A percentile compares a stretch with the other conserved stretches of the same genome.
Conservation (phyloP, 2,888 invertebrate genomes). For the Caradrina kadenii region DNA sequence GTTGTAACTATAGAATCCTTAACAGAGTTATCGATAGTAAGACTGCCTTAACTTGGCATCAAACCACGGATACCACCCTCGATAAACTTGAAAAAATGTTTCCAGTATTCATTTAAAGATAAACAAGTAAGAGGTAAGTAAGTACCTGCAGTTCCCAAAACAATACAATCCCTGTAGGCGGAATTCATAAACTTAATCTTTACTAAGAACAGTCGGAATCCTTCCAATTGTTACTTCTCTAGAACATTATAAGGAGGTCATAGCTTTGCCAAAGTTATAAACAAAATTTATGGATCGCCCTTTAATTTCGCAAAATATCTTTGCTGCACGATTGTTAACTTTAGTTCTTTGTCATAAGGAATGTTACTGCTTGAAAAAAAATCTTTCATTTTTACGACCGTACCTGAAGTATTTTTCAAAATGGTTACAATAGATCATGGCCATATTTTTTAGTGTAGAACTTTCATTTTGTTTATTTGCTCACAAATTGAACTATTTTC, state of each 20-base stretch:
- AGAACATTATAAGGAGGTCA: conserved; percentile 18
- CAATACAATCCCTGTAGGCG: background rate
- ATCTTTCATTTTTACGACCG: conserved; percentile 30
- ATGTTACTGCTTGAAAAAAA: conserved; percentile 5
- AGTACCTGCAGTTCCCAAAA: conserved; percentile 3
- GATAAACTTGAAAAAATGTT: too few relatives aligned
- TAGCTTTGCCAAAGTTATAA: conserved; percentile 38
- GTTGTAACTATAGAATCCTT: too few relatives aligned
- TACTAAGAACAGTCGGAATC: conserved; percentile 23
- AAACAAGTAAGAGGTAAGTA: background rate
- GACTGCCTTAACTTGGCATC: too few relatives aligned
- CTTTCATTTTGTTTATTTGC: conserved; percentile 49
- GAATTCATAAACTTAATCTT: conserved; percentile 27
- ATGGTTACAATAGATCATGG: conserved; percentile 30
- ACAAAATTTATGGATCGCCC: conserved; percentile 19
- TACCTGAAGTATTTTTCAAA: conserved; percentile 51
- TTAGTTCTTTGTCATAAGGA: background rate
- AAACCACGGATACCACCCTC: too few relatives aligned
- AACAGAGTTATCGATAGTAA: too few relatives aligned
- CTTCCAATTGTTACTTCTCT: conserved; percentile 27
- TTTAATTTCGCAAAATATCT: conserved; percentile 14
- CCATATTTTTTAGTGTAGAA: conserved; percentile 28
- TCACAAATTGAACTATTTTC: conserved; percentile 44
- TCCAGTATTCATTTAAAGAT: background rate
- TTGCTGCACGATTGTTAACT: conserved; percentile 35